Evolutionary conservation across 2,888 invertebrate species (phyloP).

Genomic region (Netelia inedita): DNA sequence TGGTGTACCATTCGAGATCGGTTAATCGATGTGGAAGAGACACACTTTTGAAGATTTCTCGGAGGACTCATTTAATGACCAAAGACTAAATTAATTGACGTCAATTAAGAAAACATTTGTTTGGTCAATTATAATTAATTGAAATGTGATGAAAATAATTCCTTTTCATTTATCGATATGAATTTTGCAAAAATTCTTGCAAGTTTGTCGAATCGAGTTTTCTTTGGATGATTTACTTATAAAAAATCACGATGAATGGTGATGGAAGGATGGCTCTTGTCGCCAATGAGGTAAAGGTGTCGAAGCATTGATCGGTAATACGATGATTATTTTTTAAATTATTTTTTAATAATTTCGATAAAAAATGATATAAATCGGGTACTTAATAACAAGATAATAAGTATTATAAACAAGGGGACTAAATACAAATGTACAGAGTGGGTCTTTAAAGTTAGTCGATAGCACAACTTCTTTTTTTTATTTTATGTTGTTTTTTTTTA

Average conservation of each 20-base stretch:
- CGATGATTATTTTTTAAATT: constrained; percentile 81
- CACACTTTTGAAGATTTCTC: too few relatives aligned
- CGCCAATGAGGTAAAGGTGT: constrained; percentile 23
- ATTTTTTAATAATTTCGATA: constrained; percentile 85
- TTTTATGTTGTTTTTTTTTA: constrained; percentile 70
- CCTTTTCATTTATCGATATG: too few relatives aligned
- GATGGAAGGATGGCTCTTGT: constrained; percentile 34
- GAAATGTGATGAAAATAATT: too few relatives aligned
- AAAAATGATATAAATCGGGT: constrained; percentile 85
- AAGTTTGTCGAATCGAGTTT: neutral
- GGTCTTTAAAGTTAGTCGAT: constrained; percentile 83
- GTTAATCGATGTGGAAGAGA: too few relatives aligned
- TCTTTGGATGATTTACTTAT: too few relatives aligned
- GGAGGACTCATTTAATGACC: too few relatives aligned
- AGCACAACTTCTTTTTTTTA: constrained; percentile 79
- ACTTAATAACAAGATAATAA: constrained; percentile 85
- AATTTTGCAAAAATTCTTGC: neutral
- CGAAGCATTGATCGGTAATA: constrained; percentile 52
- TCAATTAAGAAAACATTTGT: too few relatives aligned
- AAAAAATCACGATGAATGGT: constrained; percentile 17
- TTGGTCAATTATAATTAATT: too few relatives aligned
- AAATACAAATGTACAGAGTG: constrained; percentile 85
- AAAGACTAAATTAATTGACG: too few relatives aligned
- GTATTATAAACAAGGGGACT: constrained; percentile 85
- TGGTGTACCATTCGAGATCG: too few relatives aligned